A percentile compares a stretch with the other conserved stretches of the same genome.
These are phyloP conservation scores for Asteroscopus sphinx DNA, from an alignment of 2,888 invertebrate genomes.

Conservation along the genomic window DNA sequence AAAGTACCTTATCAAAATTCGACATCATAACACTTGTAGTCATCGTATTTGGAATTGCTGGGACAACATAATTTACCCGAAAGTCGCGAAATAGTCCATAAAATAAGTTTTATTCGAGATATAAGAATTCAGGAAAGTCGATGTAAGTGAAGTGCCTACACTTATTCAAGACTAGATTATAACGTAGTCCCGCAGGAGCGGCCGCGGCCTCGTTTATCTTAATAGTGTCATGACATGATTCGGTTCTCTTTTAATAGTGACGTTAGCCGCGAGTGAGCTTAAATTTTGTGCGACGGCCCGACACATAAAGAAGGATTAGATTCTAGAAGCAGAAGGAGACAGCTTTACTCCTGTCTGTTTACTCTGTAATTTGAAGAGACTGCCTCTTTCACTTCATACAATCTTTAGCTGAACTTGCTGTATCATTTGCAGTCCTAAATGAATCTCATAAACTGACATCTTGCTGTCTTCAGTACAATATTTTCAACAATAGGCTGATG, in stretches of 20 bases:
- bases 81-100: constrained; percentile 49
- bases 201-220: constrained; percentile 55
- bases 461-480: background rate
- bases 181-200: constrained; percentile 45
- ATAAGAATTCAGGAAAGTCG: constrained; percentile 54
- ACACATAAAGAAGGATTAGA: constrained; percentile 26
- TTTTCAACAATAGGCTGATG: background rate
- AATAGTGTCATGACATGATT: constrained; percentile 52
- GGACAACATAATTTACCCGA: constrained; percentile 49
- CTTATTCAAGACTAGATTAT: constrained; percentile 56
- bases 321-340: constrained; percentile 6
- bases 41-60: constrained; percentile 37
- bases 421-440: background rate
- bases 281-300: constrained; percentile 15
- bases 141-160: constrained; percentile 50
- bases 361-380: too few relatives aligned
- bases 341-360: constrained; percentile 11
- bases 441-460: background rate
- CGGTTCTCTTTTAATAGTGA: constrained; percentile 37
- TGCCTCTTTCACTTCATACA: too few relatives aligned
- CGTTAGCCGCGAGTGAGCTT: constrained; percentile 28
- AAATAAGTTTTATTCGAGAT: constrained; percentile 51
- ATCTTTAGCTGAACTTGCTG: constrained; percentile 5
- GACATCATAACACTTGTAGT: constrained; percentile 27
- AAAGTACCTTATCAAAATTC: constrained; percentile 39